These are phyloP conservation scores for Lagenorhynchus albirostris DNA, from an alignment of 2,113 vertebrate genomes.

Conservation along the genomic window DNA sequence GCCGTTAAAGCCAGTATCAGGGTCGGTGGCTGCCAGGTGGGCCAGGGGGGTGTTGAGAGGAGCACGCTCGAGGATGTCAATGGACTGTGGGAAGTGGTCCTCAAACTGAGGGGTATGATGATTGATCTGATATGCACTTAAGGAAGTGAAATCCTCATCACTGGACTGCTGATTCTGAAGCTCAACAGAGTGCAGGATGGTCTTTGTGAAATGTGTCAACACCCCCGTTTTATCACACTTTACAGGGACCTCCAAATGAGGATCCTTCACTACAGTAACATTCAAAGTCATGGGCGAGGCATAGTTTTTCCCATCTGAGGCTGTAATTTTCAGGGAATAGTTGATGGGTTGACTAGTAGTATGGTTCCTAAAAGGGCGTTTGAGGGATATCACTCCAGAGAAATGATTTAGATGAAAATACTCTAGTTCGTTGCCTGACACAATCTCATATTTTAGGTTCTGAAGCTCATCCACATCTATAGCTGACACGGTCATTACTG, in stretches of 20 bases:
- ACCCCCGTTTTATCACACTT: slow-evolving; percentile 92
- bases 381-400: slow-evolving; percentile 88
- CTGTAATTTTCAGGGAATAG: slow-evolving; percentile 89
- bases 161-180: slow-evolving; percentile 80
- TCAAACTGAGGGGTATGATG: slow-evolving; percentile 90
- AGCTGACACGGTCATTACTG: slow-evolving; percentile 88
- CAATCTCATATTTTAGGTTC: slow-evolving; percentile 89
- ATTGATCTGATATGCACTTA: slow-evolving; percentile 90
- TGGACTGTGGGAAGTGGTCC: slow-evolving; percentile 86
- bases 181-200: slow-evolving; percentile 90
- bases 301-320: slow-evolving; percentile 89
- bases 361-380: slow-evolving; percentile 80
- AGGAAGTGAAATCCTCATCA: slow-evolving; percentile 88
- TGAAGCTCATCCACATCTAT: slow-evolving; percentile 95
- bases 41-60: slow-evolving; percentile 86
- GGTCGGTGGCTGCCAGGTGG: slow-evolving; percentile 88
- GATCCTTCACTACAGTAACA: slow-evolving; percentile 84
- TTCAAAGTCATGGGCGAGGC: slow-evolving; percentile 89
- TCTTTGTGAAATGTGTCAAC: slow-evolving; percentile 88
- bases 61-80: slow-evolving; percentile 88
- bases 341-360: slow-evolving; percentile 65
- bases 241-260: slow-evolving; percentile 79
- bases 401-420: slow-evolving; percentile 88
- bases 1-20: slow-evolving; percentile 91
- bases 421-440: slow-evolving; percentile 90